Evolutionary conservation across 1,140 invertebrate species (phyloP).

Genomic region (Micrasema longulum): DNA sequence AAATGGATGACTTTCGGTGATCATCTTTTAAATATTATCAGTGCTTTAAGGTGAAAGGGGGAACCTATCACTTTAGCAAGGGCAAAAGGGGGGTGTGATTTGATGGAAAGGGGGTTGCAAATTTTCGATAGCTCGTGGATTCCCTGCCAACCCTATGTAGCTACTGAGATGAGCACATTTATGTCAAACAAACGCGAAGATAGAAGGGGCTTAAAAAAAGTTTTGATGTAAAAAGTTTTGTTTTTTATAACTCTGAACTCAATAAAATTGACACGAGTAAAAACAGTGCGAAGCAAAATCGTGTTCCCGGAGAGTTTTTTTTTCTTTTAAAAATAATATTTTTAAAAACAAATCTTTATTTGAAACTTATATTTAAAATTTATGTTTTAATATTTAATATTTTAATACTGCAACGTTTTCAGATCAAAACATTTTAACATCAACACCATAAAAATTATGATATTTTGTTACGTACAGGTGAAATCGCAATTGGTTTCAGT

Average conservation of each 20-base stretch:
- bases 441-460: too few relatives aligned
- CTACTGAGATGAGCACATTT: constrained; percentile 52
- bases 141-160: constrained; percentile 26
- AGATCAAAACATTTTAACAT: too few relatives aligned
- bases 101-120: constrained; percentile 32
- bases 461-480: too few relatives aligned
- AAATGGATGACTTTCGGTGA: constrained; percentile 27
- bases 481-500: too few relatives aligned
- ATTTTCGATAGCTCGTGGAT: constrained; percentile 48
- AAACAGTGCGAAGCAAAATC: constrained; percentile 50
- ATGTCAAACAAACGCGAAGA: constrained; percentile 53
- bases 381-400: too few relatives aligned
- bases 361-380: too few relatives aligned
- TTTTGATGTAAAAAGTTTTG: constrained; percentile 55
- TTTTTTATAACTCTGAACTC: constrained; percentile 52
- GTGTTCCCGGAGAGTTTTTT: constrained; percentile 17
- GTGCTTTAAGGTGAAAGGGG: constrained; percentile 21
- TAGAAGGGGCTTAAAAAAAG: constrained; percentile 52
- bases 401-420: too few relatives aligned
- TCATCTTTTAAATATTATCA: constrained; percentile 33
- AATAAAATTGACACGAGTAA: constrained; percentile 52
- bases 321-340: too few relatives aligned
- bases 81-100: background rate
- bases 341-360: too few relatives aligned
- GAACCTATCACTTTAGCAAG: constrained; percentile 9